Percentiles rank a stretch among this genome's conserved stretches.
Conservation (phyloP, 35 echinoderm and acorn worm genomes). For the Apostichopus japonicus region DNA sequence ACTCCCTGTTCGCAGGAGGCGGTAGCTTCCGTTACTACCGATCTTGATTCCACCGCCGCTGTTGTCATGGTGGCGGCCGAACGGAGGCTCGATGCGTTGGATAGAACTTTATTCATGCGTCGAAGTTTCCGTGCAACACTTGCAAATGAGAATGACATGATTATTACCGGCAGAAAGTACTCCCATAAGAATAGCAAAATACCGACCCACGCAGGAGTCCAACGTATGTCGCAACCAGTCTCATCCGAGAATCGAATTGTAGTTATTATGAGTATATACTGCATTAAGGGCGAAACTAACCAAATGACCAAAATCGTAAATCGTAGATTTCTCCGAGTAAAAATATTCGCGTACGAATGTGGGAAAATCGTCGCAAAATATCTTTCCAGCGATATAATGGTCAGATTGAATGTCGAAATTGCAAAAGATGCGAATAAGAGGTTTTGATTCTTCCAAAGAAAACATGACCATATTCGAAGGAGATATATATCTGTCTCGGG, state of each 20-base stretch:
- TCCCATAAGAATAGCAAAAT: conserved; percentile 56
- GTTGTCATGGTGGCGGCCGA: background rate
- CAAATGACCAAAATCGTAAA: background rate
- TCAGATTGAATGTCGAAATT: conserved; percentile 54
- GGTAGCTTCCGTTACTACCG: background rate
- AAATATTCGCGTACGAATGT: conserved; percentile 18
- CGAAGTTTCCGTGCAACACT: background rate
- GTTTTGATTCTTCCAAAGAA: background rate
- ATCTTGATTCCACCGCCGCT: background rate
- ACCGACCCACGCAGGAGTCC: conserved; percentile 10
- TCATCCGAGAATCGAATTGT: background rate
- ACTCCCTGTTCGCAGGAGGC: too few relatives aligned
- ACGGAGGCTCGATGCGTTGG: background rate
- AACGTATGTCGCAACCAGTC: background rate
- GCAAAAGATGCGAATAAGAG: conserved; percentile 36
- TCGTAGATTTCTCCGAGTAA: background rate
- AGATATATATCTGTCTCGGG: background rate
- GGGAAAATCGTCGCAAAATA: conserved; percentile 38
- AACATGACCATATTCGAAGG: background rate
- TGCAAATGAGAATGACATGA: conserved; percentile 50
- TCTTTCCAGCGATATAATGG: conserved; percentile 49
- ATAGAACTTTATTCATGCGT: background rate
- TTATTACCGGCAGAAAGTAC: conserved; percentile 36
- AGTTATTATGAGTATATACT: background rate
- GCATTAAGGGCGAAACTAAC: conserved; percentile 41